Evolutionary conservation across 2,888 invertebrate genomes (phyloP), one percentile per base, ranked within the genome.

Genomic region (Dynastes maya): DNA sequence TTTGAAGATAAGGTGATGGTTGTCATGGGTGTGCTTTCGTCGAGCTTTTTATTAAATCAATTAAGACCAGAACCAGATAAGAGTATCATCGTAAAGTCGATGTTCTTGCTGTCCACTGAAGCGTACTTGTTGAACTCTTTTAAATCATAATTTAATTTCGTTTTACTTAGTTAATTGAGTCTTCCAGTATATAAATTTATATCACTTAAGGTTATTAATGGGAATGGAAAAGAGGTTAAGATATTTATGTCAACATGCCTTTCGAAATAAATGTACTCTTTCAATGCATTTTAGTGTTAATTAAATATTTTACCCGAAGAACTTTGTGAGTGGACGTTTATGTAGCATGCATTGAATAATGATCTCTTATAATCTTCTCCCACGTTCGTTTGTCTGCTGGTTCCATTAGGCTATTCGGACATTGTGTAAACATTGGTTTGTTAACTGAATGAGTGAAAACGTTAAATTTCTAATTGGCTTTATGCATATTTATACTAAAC

Each of bases 11-110:
- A 55, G 11, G 72, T 58, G 58, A 72, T 72, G 70, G 53, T 29
- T 70, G 70, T 70, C 29, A 70, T 53, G 72, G 16, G 72, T 72
- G 58, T 72, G 72, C 72, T 72, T 72, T 58, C 58, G 58, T 37
- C 40, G 61, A 72, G 72, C 72, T 37, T 72, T 58, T 58, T 72
- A 72, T 72, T 72, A 72, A 72, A 72, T 72, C 72, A 72, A 72
- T 72, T 72, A 72, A 72, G 72, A 16, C 40, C 58, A 40, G 40
- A 55, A 40, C 72, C 58, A 61, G 72, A 72, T 72, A 72, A 72
- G 72, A 6, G 40, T 68, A 27, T 29, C 51, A 40, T 67, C 49
- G 51, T 68, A 51, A 72, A 40, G 58, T 16, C n/a, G 72, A 58
- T 71, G 71, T 71, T 53, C 37, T 55, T 22, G 67, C 22, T 22